These are phyloP conservation scores for Thecocarcelia acutangulata DNA, from an alignment of 2,888 invertebrate genomes.

Conservation along the genomic window DNA sequence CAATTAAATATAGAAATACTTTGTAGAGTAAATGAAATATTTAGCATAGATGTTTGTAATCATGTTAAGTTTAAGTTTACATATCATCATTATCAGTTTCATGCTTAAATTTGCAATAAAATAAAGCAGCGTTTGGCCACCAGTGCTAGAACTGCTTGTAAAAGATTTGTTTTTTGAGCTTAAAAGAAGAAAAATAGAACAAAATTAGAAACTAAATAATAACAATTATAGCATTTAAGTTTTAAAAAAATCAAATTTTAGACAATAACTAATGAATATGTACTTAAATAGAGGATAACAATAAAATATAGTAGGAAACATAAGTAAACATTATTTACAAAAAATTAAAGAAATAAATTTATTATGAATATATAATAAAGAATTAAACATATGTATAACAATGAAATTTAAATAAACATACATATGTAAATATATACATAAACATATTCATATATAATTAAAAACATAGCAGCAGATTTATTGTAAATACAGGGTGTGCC, in stretches of 20 bases:
- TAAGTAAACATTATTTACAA: constrained; percentile 28
- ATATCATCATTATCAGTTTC: constrained; percentile 28
- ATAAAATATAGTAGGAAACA: constrained; percentile 54
- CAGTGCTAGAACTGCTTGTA: background rate
- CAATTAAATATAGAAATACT: background rate
- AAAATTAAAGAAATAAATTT: background rate
- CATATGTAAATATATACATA: background rate
- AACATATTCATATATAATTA: background rate
- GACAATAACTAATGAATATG: constrained; percentile 69
- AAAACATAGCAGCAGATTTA: no score
- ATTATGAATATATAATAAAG: background rate
- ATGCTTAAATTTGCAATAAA: background rate
- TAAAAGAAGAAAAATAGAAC: background rate
- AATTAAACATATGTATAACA: background rate
- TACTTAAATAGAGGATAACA: constrained; percentile 65
- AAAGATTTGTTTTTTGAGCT: no score
- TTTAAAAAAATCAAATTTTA: constrained; percentile 69
- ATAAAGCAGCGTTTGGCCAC: background rate
- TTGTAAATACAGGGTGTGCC: no score
- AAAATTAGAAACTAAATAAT: background rate
- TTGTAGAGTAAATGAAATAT: constrained; percentile 10
- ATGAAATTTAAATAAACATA: background rate
- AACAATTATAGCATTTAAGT: constrained; percentile 61
- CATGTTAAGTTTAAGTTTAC: constrained; percentile 42
- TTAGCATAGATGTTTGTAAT: constrained; percentile 34